Base-by-base conservation (phyloP, 2,888 invertebrate genomes). In the Torymus auratus region DNA sequence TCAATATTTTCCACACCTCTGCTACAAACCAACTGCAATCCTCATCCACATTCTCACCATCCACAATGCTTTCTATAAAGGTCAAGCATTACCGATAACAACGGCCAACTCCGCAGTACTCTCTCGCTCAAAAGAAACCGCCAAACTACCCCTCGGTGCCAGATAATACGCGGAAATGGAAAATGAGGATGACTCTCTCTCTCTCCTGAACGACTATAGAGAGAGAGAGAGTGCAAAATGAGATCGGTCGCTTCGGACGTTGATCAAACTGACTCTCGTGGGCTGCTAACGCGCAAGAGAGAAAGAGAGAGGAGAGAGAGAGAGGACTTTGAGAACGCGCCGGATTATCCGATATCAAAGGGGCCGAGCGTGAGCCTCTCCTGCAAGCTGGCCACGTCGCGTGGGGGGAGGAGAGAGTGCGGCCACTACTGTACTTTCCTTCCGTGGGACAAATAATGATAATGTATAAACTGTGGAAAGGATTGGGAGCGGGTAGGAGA, bases 291-390 rank as follows among this genome's bases (percentile, higher is more conserved):
- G 28, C 15, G 56, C 55, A 53, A 60, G 13, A 60, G 52, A 20
- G 0, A 28, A 23, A 53, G 7, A 23, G 52, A 69, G n/a, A 70
- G 60, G 72, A 50, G 15, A 17, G 75, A 41, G 20, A 64, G 58
- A 75, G 81, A 77, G 76, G 84, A 83, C 78, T 84, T 84, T 84
- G 83, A 81, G 56, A 52, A 20, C 83, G 78, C 84, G 75, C 82
- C 74, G 86, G 86, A 87, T 89, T 87, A 88, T 87, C 87, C 84
- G 86, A 88, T 88, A 87, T 85, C 87, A 86, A 87, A 87, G 85
- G 82, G 83, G 84, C 84, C 80, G 80, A 80, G 64, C 72, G 67
- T 55, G 67, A 76, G 83, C 83, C 85, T 85, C 85, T 84, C 73
- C 81, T 85, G 85, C 85, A 86, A 82, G 68, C 73, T 82, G 81